Base-by-base conservation (phyloP, 2,113 vertebrate species). In the Osmerus eperlanus region DNA sequence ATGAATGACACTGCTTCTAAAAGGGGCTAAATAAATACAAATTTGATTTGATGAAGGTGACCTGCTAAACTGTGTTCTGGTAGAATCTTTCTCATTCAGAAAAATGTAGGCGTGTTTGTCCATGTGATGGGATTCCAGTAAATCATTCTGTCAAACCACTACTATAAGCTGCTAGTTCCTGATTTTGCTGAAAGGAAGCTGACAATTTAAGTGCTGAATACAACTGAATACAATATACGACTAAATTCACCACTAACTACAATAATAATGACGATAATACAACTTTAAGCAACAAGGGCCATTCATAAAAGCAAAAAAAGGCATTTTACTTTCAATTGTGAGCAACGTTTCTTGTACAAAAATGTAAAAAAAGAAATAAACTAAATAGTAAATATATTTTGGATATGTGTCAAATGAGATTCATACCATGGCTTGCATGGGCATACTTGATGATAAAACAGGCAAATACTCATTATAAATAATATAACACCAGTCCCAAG, bases 71-170 rank as follows among this genome's bases (percentile, higher is more conserved):
- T 47, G 7, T 61, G 55, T 73, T 53, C 15, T 58, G 54, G 23
- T 71, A 66, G 28, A 68, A 59, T 65, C 18, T 11, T 67, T 67
- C 25, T 65, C 75, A 77, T 68, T 81, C 54, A 74, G 47, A 61
- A 59, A 66, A 72, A 79, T 52, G 65, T 59, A 15, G 53, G 60
- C 28, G 12, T 29, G 75, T 69, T 78, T 67, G 56, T 18, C 21
- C 29, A 52, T 25, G 25, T 62, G 64, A 41, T 68, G 61, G n/a
- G 19, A 47, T 63, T 64, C 77, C 65, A 75, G 77, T 75, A 67
- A 68, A 58, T 63, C 32, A 25, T 73, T 29, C 32, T 71, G 28
- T 53, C 15, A 19, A 54, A 28, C 21, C 65, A n/a, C 29, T 58
- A 74, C 60, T 21, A 67, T 8, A 61, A 56, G 13, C 13, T 28